Evolutionary conservation across 2,797 vertebrate genomes (phyloP).

Genomic region (Setipinna tenuifilis): DNA sequence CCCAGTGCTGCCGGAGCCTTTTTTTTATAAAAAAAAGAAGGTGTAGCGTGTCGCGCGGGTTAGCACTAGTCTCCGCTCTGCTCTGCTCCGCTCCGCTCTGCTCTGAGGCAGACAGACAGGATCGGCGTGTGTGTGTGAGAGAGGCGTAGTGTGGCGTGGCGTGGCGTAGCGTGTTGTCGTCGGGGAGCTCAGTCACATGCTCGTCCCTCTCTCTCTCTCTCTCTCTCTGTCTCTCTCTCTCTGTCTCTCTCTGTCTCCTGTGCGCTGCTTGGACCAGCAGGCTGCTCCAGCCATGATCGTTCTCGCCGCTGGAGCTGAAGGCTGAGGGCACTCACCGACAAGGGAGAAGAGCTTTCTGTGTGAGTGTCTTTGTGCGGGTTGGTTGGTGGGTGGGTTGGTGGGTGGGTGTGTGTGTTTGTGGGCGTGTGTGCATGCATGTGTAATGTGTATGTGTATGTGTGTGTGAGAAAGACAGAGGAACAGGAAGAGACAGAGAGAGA

Average conservation of each 20-base stretch:
- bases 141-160: no score
- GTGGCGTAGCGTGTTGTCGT: not conserved
- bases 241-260: slow-evolving; percentile 17
- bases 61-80: not conserved
- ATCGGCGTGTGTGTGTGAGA: not conserved
- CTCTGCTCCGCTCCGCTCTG: not conserved
- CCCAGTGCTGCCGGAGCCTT: not conserved
- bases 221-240: not conserved
- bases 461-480: not conserved
- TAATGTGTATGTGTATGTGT: not conserved
- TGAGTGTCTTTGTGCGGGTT: not conserved
- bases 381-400: not conserved
- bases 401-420: not conserved
- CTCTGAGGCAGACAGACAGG: not conserved
- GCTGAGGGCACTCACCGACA: slow-evolving; percentile 15
- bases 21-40: not conserved
- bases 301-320: slow-evolving; percentile 4
- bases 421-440: not conserved
- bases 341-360: not conserved
- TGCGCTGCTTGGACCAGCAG: not conserved
- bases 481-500: not conserved
- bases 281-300: slow-evolving; percentile 18
- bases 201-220: not conserved
- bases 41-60: not conserved
- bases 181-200: not conserved